Percentiles rank a stretch among this genome's conserved stretches.
Evolutionary conservation across 1,140 invertebrate species (phyloP).

Genomic region (Formica selysi): DNA sequence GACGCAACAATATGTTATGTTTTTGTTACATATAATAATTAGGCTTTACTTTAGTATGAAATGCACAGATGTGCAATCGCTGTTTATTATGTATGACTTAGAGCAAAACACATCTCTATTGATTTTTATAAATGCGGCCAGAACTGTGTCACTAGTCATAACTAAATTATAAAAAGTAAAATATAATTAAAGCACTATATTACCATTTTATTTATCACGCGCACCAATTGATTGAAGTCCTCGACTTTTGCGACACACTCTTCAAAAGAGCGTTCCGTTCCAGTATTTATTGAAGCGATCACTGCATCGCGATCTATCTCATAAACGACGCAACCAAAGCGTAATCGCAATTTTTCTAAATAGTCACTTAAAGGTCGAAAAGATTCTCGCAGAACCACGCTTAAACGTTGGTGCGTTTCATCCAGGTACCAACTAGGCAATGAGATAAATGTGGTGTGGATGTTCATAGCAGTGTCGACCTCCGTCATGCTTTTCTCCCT

Average conservation of each 20-base stretch:
- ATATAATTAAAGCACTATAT: constrained; percentile 46
- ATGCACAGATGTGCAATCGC: too few species aligned
- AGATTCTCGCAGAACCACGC: constrained; percentile 70
- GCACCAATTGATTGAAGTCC: constrained; percentile 77
- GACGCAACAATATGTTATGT: too few species aligned
- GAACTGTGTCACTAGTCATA: not conserved
- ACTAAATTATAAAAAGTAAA: not conserved
- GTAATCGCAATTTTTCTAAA: constrained; percentile 38
- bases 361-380: constrained; percentile 79
- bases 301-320: constrained; percentile 37
- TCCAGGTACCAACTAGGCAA: constrained; percentile 82
- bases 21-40: too few species aligned
- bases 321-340: constrained; percentile 71
- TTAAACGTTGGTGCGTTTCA: constrained; percentile 76
- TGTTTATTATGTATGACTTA: too few species aligned
- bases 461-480: not conserved
- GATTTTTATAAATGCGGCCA: not conserved
- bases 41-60: too few species aligned
- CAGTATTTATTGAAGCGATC: not conserved
- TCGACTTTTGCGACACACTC: constrained; percentile 74
- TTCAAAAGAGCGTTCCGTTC: constrained; percentile 66
- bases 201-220: constrained; percentile 78
- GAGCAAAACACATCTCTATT: not conserved
- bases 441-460: constrained; percentile 67
- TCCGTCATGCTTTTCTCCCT: not conserved